Base-by-base conservation (phyloP, 2,888 invertebrate species). In the Bruchidius siliquastri region DNA sequence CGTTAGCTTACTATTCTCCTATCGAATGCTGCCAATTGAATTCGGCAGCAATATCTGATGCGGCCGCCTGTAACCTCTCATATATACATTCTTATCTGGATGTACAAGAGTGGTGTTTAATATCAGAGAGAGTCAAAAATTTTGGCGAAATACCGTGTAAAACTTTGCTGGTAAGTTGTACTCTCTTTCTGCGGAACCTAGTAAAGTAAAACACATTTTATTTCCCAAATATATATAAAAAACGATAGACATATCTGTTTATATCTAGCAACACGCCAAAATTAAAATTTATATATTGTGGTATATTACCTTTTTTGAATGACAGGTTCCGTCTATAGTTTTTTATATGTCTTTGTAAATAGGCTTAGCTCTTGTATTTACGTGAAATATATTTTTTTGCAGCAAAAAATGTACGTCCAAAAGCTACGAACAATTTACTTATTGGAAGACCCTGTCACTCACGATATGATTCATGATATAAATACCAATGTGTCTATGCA, bases 61-160 rank as follows among this genome's bases (percentile, higher is more conserved):
- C 77, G 76, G 78, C 82, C 3, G 76, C 83, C 6, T 83, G 81
- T 74, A 84, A 85, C 79, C 79, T 85, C 49, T 82, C 83, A 1
- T 85, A 84, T 78, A 76, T 85, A 70, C 86, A 86, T 79, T 80
- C 84, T 1, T 87, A 86, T 79, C 78, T 87, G 69, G 81, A 80
- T 20, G 74, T 80, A 3, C 82, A 84, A 73, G 83, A 86, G 66
- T 86, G 87, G 87, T 83, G 84, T 74, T 77, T 84, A 21, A 82
- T 87, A 74, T 83, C 84, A 4, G 84, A 87, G 77, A 81, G 86
- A 71, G 85, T 87, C 68, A 83, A 81, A 13, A 86, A 87, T 82
- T 87, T 86, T 79, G 87, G 86, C 1, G 84, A 85, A 76, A 75
- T 80, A 74, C 81, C 84, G 18, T 86, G 86, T 77, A 86, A 81